Conservation (phyloP, 1,140 invertebrate species). For the Pseudomyrmex concolor region DNA sequence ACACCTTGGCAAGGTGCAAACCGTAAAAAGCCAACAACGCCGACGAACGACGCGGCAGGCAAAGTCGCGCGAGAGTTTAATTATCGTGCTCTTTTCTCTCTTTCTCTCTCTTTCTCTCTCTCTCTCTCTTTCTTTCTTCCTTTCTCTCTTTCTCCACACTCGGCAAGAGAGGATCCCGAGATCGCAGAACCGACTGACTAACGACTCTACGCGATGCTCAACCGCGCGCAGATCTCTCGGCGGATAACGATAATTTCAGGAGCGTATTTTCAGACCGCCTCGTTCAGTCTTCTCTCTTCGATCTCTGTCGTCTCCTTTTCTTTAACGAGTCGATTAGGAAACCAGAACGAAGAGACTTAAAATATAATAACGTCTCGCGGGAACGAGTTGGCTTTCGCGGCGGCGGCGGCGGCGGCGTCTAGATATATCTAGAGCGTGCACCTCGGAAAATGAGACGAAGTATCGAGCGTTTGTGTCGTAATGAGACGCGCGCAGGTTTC, state of each 20-base stretch:
- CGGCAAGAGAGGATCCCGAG: slow-evolving; percentile 41
- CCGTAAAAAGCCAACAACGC: slow-evolving; percentile 61
- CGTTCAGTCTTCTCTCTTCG: slow-evolving; percentile 58
- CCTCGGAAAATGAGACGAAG: slow-evolving; percentile 45
- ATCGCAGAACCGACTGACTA: slow-evolving; percentile 56
- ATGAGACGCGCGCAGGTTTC: slow-evolving; percentile 31
- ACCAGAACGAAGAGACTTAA: slow-evolving; percentile 23
- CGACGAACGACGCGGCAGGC: slow-evolving; percentile 39
- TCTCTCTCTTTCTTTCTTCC: slow-evolving; percentile 34
- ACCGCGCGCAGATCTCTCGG: slow-evolving; percentile 51
- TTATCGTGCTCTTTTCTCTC: slow-evolving; percentile 54
- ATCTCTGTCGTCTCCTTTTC: slow-evolving; percentile 40
- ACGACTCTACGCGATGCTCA: slow-evolving; percentile 62
- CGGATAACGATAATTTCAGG: slow-evolving; percentile 70
- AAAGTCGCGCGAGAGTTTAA: slow-evolving; percentile 70
- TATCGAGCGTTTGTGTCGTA: slow-evolving; percentile 43
- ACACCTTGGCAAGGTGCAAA: slow-evolving; percentile 47
- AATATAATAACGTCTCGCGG: slow-evolving; percentile 47
- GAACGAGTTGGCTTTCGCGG: slow-evolving; percentile 26
- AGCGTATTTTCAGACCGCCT: slow-evolving; percentile 60
- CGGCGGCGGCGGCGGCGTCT: slow-evolving; percentile 14
- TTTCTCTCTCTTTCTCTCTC: slow-evolving; percentile 35
- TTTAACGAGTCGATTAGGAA: slow-evolving; percentile 48
- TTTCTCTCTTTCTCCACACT: slow-evolving; percentile 35
- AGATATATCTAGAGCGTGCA: slow-evolving; percentile 39